Conservation (phyloP, 1,140 invertebrate genomes). For the Hirudo medicinalis region DNA sequence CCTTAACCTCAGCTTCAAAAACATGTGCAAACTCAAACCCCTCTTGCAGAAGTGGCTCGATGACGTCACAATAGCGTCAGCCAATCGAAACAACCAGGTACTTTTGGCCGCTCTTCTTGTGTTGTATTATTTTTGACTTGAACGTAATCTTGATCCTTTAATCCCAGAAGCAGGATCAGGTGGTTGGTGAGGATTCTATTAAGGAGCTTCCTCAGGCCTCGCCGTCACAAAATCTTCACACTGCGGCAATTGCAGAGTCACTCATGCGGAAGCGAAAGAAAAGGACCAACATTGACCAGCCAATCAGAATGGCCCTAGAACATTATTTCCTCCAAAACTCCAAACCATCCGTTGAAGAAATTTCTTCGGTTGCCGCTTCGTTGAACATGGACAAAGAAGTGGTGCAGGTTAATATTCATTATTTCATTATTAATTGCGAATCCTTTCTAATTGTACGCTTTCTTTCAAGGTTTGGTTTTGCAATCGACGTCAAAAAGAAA, state of each 20-base stretch:
- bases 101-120: neutral
- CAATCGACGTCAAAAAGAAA: constrained; percentile 96
- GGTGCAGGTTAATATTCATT: constrained; percentile 43
- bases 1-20: constrained; percentile 93
- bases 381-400: constrained; percentile 91
- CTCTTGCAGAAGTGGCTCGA: constrained; percentile 92
- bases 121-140: neutral
- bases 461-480: constrained; percentile 88
- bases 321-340: constrained; percentile 86
- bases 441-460: constrained; percentile 33
- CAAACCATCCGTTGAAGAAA: constrained; percentile 95
- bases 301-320: constrained; percentile 77
- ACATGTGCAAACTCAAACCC: constrained; percentile 98
- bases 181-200: neutral
- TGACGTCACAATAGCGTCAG: constrained; percentile 62
- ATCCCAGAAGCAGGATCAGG: neutral
- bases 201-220: neutral
- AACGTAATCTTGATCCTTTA: constrained; percentile 12
- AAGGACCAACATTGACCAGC: constrained; percentile 89
- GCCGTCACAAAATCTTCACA: neutral
- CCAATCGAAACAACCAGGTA: constrained; percentile 27
- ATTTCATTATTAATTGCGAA: too few relatives aligned
- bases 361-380: constrained; percentile 72
- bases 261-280: constrained; percentile 88
- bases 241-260: constrained; percentile 41